Evolutionary conservation across 2,113 vertebrate genomes (phyloP), one percentile per base, ranked within the genome.

Genomic region (Eleginops maclovinus): DNA sequence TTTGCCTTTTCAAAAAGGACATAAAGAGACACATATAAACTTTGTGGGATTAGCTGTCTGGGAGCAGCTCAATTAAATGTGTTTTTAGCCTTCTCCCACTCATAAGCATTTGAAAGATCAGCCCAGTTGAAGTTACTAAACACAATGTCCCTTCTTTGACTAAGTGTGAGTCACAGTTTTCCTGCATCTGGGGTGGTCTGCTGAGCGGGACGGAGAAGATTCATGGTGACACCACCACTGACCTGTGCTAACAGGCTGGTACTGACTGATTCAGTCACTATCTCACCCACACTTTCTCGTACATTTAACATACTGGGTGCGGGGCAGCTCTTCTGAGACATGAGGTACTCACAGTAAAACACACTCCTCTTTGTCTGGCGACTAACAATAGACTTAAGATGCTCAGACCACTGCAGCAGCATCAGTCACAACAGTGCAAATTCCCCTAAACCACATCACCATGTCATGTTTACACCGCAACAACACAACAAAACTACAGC

Each of bases 291-390:
- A 49, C 50, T 58, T 64, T 75, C 68, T 40, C 50, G 16, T 56
- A 44, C 50, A 24, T 46, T 67, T 55, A 28, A 51, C 19, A 16
- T n/a, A 43, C 75, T 28, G 80, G 21, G 61, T 41, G 70, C 44
- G 69, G 65, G 74, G 66, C 66, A 62, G 71, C 79, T 84, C 53
- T 46, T 74, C 79, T 83, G 78, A 92, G 50, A 44, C 64, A 41
- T 47, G 84, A 86, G 85, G 81, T 77, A 84, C 75, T 69, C 58
- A 44, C 74, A 79, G 26, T 28, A 68, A 74, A 15, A 75, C 80
- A 83, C 83, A 87, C 82, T 74, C 47, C 67, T 86, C 89, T 90
- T 91, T 91, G 89, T 91, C 66, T 65, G 13, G 21, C 9, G 44
- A 21, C 69, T 51, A 79, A 92, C 89, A 93, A 89, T 79, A 74